These are phyloP conservation scores for Endomychus coccineus DNA, from an alignment of 2,888 invertebrate species.

Conservation along the genomic window DNA sequence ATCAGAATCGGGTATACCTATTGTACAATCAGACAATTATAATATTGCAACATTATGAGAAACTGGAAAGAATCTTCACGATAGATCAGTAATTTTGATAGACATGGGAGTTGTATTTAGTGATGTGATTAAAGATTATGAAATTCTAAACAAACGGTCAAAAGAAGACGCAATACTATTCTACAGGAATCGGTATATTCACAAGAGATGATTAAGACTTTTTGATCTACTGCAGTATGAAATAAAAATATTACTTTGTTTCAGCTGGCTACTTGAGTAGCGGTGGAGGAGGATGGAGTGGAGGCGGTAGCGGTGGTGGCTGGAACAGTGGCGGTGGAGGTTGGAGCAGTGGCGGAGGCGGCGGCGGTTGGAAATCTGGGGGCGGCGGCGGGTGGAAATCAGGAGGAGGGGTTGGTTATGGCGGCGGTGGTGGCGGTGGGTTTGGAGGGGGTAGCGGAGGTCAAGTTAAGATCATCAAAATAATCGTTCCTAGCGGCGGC, in stretches of 20 bases:
- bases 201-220: too few species aligned
- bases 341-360: conserved; percentile 4
- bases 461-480: conserved; percentile 30
- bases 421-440: conserved; percentile 19
- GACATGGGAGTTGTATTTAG: too few species aligned
- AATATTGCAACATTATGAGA: too few species aligned
- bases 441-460: conserved; percentile 13
- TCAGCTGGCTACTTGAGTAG: conserved; percentile 28
- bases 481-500: conserved; percentile 29
- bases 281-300: conserved; percentile 24
- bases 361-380: conserved; percentile 15
- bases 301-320: conserved; percentile 22
- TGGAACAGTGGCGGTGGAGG: conserved; percentile 21
- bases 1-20: too few species aligned
- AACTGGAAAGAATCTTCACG: too few species aligned
- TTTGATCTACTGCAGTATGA: too few species aligned
- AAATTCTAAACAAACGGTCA: too few species aligned
- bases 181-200: too few species aligned
- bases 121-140: too few species aligned
- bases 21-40: too few species aligned
- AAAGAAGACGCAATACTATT: too few species aligned
- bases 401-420: conserved; percentile 19
- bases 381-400: conserved; percentile 15
- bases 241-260: conserved; percentile 10
- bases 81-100: too few species aligned